Percentiles rank a stretch among this genome's conserved stretches.
These are phyloP conservation scores for Homarus gammarus DNA, from an alignment of 2,888 invertebrate genomes.

Conservation along the genomic window DNA sequence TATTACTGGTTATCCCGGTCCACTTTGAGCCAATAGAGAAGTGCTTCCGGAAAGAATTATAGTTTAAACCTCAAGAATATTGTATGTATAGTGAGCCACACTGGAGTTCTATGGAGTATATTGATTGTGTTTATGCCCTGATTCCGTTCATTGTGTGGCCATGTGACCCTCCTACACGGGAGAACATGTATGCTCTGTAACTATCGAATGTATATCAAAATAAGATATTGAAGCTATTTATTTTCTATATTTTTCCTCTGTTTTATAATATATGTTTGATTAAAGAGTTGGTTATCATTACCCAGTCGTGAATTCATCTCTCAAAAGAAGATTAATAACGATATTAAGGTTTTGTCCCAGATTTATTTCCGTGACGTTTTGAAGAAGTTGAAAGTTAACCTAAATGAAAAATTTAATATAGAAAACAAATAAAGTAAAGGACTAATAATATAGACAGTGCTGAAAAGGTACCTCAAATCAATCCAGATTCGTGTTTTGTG, in stretches of 20 bases:
- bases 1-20: neutral
- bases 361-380: too few relatives aligned
- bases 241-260: slow-evolving; percentile 45
- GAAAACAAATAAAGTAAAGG: too few relatives aligned
- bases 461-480: too few relatives aligned
- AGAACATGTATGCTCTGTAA: slow-evolving; percentile 9
- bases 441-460: too few relatives aligned
- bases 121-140: neutral
- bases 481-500: too few relatives aligned
- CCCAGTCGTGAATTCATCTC: slow-evolving; percentile 6
- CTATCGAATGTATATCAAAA: slow-evolving; percentile 46
- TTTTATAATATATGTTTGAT: slow-evolving; percentile 54
- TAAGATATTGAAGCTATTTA: slow-evolving; percentile 44
- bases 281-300: slow-evolving; percentile 35
- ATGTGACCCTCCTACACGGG: neutral
- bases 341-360: too few relatives aligned
- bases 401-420: too few relatives aligned
- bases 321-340: too few relatives aligned
- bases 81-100: neutral
- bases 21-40: neutral
- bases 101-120: neutral
- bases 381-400: too few relatives aligned
- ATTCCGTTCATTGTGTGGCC: neutral
- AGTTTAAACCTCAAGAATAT: too few relatives aligned
- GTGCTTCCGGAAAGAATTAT: neutral